phyloP scores from a whole-genome alignment of 1,140 invertebrate genomes.

The Bombus waltoni region DNA sequence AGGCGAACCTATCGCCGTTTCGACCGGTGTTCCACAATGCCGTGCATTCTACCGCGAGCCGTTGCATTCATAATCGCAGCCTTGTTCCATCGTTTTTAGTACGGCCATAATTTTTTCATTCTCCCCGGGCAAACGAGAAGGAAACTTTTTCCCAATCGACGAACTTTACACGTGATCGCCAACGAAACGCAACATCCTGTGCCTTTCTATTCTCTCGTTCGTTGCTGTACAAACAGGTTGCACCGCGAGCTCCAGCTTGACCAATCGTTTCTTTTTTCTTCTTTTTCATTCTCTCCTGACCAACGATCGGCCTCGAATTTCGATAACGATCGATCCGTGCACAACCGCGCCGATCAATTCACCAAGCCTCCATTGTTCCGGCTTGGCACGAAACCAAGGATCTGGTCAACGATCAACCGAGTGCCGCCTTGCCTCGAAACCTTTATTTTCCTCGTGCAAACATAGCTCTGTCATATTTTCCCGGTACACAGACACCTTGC shows the following conservation, averaged over 20 bases:
- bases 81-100: slow-evolving; percentile 1
- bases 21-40: slow-evolving; percentile 14
- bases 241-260: not conserved
- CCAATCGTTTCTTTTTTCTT: not conserved
- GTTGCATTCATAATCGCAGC: slow-evolving; percentile 15
- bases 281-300: not conserved
- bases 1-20: slow-evolving; percentile 24
- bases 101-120: not conserved
- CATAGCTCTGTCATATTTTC: slow-evolving; percentile 20
- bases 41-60: slow-evolving; percentile 10
- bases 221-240: not conserved
- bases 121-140: not conserved
- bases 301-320: slow-evolving; percentile 71
- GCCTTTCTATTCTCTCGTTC: not conserved
- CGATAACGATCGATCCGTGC: slow-evolving; percentile 71
- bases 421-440: not conserved
- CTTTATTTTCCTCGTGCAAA: slow-evolving; percentile 70
- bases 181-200: not conserved
- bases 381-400: not conserved
- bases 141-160: not conserved
- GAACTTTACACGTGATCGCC: not conserved
- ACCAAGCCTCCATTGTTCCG: not conserved
- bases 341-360: not conserved
- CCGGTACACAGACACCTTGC: slow-evolving; percentile 73
- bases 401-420: not conserved